Base-by-base conservation (phyloP, 2,113 vertebrate genomes). In the Vicugna pacos region DNA sequence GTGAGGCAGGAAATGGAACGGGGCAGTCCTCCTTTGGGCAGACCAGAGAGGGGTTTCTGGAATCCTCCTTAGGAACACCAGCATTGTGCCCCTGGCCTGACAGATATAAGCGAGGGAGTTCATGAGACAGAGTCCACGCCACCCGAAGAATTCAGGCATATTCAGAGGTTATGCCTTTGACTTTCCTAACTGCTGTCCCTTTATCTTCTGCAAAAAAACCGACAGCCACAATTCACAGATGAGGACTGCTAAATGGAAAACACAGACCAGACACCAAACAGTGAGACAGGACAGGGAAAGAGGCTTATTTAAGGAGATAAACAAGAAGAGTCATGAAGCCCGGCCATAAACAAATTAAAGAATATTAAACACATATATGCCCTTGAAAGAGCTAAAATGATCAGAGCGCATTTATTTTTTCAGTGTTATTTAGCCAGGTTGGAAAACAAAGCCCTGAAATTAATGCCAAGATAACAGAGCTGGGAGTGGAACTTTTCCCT, bases 321-420 rank as follows among this genome's bases (percentile, higher is more conserved):
- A 64, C 94, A 92, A 79, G 97, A 98, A 90, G 95, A 97, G 97
- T 83, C 96, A 95, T 98, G 98, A 99, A 98, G 98, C 98, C 98
- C 94, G 81, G 86, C 97, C 95, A 97, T 99, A 99, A 99, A 99
- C 99, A 99, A 99, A 98, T 98, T 98, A 98, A 98, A 98, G 98
- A 64, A 99, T 99, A 99, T 99, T 99, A 99, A 99, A 99, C 98
- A 99, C 98, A 98, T 98, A 98, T 96, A 85, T 97, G 98, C 98
- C 98, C 98, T 97, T 98, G 98, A 97, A 98, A 98, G 98, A 98
- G 98, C 98, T 93, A 94, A 72, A 97, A 98, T 98, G 98, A 98
- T 98, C 97, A 96, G 97, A 97, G 95, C 14, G 97, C 97, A 99
- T 99, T 99, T 99, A 99, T 99, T 99, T 99, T 99, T 99, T 99